Conservation (phyloP, 2,888 invertebrate species). For the Pelosia muscerda region DNA sequence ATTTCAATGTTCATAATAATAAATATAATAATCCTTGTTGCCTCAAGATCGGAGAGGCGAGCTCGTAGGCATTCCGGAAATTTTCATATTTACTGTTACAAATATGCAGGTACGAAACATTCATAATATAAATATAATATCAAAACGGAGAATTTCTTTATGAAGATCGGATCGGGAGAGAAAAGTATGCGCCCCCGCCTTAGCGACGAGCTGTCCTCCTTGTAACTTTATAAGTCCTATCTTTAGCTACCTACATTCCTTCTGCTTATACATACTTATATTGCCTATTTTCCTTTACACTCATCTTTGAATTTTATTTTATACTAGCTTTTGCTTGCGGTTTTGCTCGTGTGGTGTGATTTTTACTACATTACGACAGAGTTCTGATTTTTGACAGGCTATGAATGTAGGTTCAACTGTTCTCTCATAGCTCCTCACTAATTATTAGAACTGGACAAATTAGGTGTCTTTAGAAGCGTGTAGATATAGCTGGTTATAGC, state of each 20-base stretch:
- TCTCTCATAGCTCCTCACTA: no score
- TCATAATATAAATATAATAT: slow-evolving; percentile 87
- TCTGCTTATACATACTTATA: slow-evolving; percentile 30
- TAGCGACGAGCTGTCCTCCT: slow-evolving; percentile 65
- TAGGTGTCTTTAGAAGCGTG: no score
- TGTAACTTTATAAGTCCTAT: slow-evolving; percentile 71
- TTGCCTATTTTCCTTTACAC: slow-evolving; percentile 17
- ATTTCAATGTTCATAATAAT: slow-evolving; percentile 77
- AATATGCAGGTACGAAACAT: slow-evolving; percentile 87
- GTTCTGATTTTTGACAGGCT: no score
- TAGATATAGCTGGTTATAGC: no score
- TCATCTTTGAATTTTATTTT: slow-evolving; percentile 9
- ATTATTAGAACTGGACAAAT: no score
- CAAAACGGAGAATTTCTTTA: slow-evolving; percentile 87
- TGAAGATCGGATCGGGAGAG: slow-evolving; percentile 86
- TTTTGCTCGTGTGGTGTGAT: not conserved
- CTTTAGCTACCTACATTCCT: slow-evolving; percentile 44
- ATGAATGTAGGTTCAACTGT: no score
- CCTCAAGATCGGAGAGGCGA: slow-evolving; percentile 74
- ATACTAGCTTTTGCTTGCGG: not conserved
- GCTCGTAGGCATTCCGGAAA: slow-evolving; percentile 83
- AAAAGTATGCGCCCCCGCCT: slow-evolving; percentile 77
- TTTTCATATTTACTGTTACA: slow-evolving; percentile 87
- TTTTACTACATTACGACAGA: no score
- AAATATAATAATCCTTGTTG: slow-evolving; percentile 76